phyloP scores from a whole-genome alignment of 2,113 vertebrate genomes.

The Alectura lathami region DNA sequence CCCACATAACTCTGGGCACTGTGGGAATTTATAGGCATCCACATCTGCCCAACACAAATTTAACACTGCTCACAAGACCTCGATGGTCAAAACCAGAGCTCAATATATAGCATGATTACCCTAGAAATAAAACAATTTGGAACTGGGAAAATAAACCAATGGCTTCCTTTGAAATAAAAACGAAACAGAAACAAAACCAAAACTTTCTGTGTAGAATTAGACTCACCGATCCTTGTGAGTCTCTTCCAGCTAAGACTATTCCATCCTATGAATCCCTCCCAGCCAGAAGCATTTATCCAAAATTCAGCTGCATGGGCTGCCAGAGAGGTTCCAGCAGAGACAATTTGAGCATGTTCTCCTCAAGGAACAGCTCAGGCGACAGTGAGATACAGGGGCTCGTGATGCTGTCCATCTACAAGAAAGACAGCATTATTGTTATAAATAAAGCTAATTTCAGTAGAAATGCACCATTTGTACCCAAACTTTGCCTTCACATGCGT shows the following conservation, averaged over 20 bases:
- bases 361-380: neutral
- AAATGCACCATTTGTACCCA: neutral
- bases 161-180: neutral
- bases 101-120: neutral
- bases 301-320: neutral
- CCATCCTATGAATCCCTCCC: neutral
- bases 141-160: neutral
- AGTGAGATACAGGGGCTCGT: neutral
- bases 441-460: neutral
- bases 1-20: too few relatives aligned
- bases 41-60: neutral
- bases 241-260: neutral
- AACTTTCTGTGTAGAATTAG: neutral
- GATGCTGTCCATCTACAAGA: fast-evolving
- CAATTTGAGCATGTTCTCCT: neutral
- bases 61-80: neutral
- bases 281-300: neutral
- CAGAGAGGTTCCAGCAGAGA: neutral
- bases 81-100: neutral
- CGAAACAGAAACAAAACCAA: neutral
- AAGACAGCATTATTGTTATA: fast-evolving
- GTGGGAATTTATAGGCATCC: neutral
- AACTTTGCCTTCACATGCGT: fast-evolving
- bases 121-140: neutral
- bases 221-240: neutral